phyloP scores from a whole-genome alignment of 2,797 vertebrate genomes.

The Petrocephalus sullivani region DNA sequence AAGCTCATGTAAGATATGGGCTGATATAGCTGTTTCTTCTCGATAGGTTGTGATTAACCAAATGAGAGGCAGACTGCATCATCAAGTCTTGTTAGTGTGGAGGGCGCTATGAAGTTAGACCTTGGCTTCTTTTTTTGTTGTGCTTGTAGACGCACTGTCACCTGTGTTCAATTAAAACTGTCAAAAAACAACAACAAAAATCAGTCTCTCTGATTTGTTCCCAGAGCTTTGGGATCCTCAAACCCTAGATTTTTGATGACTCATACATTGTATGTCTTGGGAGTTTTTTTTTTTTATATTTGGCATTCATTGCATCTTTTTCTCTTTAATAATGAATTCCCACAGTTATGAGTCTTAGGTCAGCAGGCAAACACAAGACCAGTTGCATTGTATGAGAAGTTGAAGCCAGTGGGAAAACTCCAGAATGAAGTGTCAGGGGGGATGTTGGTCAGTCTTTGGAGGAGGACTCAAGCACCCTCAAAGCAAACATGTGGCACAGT shows the following conservation, averaged over 20 bases:
- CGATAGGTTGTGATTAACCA: not conserved
- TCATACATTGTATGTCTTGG: not conserved
- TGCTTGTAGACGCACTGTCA: not conserved
- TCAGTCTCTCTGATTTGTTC: not conserved
- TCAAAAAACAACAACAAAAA: not conserved
- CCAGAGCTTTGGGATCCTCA: not conserved
- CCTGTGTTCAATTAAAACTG: not conserved
- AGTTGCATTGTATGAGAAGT: not conserved
- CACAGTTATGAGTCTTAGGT: not conserved
- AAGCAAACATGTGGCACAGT: not conserved
- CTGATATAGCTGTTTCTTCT: not conserved
- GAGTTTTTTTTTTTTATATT: not conserved
- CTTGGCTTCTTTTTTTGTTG: not conserved
- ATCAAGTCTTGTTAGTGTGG: not conserved
- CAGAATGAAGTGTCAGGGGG: not conserved
- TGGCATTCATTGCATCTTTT: not conserved
- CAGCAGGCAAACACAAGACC: not conserved
- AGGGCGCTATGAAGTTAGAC: not conserved
- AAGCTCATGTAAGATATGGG: slow-evolving; percentile 5
- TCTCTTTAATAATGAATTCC: slow-evolving; percentile 1
- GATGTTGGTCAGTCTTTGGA: not conserved
- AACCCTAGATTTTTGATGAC: not conserved
- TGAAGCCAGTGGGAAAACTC: not conserved
- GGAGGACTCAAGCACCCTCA: not conserved
- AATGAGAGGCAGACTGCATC: not conserved